Conservation (phyloP, 2,797 vertebrate genomes). For the Trematomus bernacchii region DNA sequence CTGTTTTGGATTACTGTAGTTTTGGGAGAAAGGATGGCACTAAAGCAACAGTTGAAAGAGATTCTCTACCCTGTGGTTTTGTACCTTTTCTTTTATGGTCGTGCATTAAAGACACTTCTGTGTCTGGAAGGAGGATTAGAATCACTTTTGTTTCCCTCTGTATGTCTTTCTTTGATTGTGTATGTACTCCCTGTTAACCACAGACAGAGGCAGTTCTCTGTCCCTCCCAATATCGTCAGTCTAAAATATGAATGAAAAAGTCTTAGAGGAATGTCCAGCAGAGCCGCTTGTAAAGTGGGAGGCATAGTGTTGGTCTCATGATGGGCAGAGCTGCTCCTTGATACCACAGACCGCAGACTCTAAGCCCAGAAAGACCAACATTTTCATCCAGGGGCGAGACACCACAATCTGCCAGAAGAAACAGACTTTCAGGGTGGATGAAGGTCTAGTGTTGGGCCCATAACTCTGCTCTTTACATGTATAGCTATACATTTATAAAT, state of each 20-base stretch:
- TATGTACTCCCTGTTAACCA: constrained; percentile 11
- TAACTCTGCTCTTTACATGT: constrained; percentile 22
- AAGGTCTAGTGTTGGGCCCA: constrained; percentile 35
- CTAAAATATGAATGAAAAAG: constrained; percentile 43
- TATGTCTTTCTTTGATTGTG: constrained; percentile 1
- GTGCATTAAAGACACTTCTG: constrained; percentile 33
- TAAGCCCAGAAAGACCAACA: constrained; percentile 51
- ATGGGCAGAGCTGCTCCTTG: constrained; percentile 51
- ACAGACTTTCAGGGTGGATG: constrained; percentile 44
- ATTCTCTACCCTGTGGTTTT: constrained; percentile 43
- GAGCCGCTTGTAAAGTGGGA: constrained; percentile 54
- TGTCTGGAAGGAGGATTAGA: constrained; percentile 36
- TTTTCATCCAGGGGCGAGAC: constrained; percentile 53
- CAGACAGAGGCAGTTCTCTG: constrained; percentile 33
- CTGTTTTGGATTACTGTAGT: constrained; percentile 51
- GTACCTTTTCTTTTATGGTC: constrained; percentile 51
- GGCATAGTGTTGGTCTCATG: constrained; percentile 36
- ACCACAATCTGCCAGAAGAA: constrained; percentile 56
- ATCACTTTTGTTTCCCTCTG: constrained; percentile 11
- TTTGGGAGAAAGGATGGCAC: constrained; percentile 25
- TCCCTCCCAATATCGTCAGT: constrained; percentile 48
- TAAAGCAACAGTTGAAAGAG: constrained; percentile 61
- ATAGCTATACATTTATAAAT: background rate
- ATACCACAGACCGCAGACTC: constrained; percentile 72
- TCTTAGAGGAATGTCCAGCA: constrained; percentile 20